These are phyloP conservation scores for Atherinosoma microstoma DNA, from an alignment of 2,797 vertebrate genomes.

Conservation along the genomic window DNA sequence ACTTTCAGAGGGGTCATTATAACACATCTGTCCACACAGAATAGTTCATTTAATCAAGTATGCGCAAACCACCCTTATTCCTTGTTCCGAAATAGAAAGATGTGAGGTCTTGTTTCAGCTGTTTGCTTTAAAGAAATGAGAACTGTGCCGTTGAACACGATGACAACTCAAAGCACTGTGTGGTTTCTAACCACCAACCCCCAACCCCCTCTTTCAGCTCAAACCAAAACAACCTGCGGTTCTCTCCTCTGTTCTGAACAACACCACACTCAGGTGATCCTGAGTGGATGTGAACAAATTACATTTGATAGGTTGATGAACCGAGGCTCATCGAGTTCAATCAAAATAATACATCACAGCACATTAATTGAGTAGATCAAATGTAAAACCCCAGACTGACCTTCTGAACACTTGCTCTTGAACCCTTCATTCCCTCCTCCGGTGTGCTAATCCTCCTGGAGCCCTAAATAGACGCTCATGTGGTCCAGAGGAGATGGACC, in stretches of 20 bases:
- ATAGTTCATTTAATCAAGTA: constrained; percentile 54
- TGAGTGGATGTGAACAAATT: constrained; percentile 46
- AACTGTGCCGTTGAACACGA: constrained; percentile 27
- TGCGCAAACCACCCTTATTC: constrained; percentile 27
- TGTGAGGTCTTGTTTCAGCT: constrained; percentile 16
- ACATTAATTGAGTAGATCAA: constrained; percentile 70
- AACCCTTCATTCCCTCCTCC: constrained; percentile 64
- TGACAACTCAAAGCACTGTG: constrained; percentile 43
- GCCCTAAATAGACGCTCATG: constrained; percentile 65
- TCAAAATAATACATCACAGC: constrained; percentile 62
- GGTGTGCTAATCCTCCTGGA: constrained; percentile 72
- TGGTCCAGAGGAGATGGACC: constrained; percentile 69
- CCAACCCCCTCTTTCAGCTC: neutral
- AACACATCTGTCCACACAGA: constrained; percentile 51
- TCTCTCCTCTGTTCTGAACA: constrained; percentile 39
- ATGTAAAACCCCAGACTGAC: constrained; percentile 67
- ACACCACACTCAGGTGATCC: constrained; percentile 50
- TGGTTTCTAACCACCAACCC: constrained; percentile 36
- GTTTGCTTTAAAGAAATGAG: constrained; percentile 28
- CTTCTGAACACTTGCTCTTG: constrained; percentile 72
- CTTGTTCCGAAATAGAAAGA: constrained; percentile 26
- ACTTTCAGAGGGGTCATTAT: constrained; percentile 51
- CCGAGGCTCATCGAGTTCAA: constrained; percentile 47
- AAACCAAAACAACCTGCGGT: constrained; percentile 55
- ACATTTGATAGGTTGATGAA: constrained; percentile 48